phyloP scores from a whole-genome alignment of 1,140 invertebrate genomes.

The Drosophila navojoa region DNA sequence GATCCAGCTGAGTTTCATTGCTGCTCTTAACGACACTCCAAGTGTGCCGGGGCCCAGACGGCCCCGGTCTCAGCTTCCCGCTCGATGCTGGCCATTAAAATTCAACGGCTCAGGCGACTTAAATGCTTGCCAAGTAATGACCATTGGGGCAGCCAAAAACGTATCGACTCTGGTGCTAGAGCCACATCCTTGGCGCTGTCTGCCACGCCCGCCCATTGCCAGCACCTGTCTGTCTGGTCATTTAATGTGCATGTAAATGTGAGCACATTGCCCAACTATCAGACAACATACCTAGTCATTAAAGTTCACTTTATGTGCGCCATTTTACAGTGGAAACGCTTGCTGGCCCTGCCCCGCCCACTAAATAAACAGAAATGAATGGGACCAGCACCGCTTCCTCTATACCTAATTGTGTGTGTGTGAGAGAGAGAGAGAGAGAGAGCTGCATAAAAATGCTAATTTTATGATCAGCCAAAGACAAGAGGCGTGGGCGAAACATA shows the following conservation, averaged over 20 bases:
- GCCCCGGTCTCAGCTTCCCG: not conserved
- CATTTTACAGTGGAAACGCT: slow-evolving; percentile 56
- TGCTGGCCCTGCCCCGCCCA: not conserved
- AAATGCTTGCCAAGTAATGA: slow-evolving; percentile 67
- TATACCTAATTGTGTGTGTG: slow-evolving; percentile 62
- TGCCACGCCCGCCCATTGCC: slow-evolving; percentile 9
- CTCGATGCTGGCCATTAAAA: slow-evolving; percentile 44
- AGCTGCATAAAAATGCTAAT: slow-evolving; percentile 80
- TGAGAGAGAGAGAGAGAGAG: too few species aligned
- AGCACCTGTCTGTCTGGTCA: slow-evolving; percentile 44
- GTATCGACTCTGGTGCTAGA: slow-evolving; percentile 24
- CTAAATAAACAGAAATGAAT: slow-evolving; percentile 18
- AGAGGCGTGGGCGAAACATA: not conserved
- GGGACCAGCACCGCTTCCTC: slow-evolving; percentile 16
- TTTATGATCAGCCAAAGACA: slow-evolving; percentile 54
- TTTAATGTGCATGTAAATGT: slow-evolving; percentile 79
- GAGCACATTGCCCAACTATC: slow-evolving; percentile 41
- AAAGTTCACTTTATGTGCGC: slow-evolving; percentile 73
- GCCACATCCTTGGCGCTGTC: too few species aligned
- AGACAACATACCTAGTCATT: slow-evolving; percentile 58
- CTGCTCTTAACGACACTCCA: slow-evolving; percentile 75
- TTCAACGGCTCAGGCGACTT: slow-evolving; percentile 42
- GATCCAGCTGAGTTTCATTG: slow-evolving; percentile 73
- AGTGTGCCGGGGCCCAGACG: slow-evolving; percentile 53
- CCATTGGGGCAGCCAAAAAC: slow-evolving; percentile 54